phyloP scores from a whole-genome alignment of 1,140 invertebrate species.

The Nomia melanderi region DNA sequence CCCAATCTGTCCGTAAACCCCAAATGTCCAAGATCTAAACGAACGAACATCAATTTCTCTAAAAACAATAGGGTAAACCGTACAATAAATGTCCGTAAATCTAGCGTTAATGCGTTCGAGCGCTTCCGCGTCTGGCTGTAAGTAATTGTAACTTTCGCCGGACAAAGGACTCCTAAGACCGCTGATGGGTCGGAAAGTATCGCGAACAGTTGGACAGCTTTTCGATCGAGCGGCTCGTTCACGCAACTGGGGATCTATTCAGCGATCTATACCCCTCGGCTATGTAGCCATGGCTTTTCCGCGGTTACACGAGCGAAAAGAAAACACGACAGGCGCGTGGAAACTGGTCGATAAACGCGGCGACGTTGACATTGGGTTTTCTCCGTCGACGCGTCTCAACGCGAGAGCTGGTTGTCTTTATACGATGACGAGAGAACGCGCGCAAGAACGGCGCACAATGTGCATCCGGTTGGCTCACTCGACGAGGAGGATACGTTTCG shows the following conservation, averaged over 20 bases:
- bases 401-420: constrained; percentile 38
- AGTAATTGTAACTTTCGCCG: no score
- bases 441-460: constrained; percentile 56
- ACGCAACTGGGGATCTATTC: constrained; percentile 7
- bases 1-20: no score
- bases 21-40: no score
- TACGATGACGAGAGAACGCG: constrained; percentile 44
- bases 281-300: background rate
- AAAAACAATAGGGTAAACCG: no score
- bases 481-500: constrained; percentile 57
- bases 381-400: constrained; percentile 21
- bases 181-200: constrained; percentile 8
- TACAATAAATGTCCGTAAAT: no score
- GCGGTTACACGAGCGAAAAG: background rate
- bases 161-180: no score
- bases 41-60: no score
- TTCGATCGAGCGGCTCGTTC: constrained; percentile 28
- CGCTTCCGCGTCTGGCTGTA: no score
- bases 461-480: constrained; percentile 55
- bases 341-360: constrained; percentile 23
- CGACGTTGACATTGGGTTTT: constrained; percentile 41
- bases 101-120: no score
- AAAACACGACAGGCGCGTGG: constrained; percentile 11
- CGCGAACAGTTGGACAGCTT: constrained; percentile 27
- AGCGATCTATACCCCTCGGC: constrained; percentile 9